These are phyloP conservation scores for Sinocyclocheilus maitianheensis DNA, from an alignment of 2,113 vertebrate genomes.

Conservation along the genomic window DNA sequence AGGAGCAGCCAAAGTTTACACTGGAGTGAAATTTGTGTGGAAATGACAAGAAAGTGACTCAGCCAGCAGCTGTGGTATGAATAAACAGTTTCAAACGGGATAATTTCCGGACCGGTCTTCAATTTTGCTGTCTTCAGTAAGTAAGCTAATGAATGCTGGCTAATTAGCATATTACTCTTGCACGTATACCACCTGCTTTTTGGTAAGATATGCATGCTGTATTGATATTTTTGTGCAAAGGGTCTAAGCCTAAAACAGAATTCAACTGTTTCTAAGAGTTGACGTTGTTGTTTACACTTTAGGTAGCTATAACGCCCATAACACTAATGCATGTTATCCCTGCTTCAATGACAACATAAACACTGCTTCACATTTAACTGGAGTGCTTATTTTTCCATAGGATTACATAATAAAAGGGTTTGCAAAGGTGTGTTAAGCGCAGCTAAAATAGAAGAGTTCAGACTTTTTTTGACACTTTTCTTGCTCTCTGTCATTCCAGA, in stretches of 20 bases:
- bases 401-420: not conserved
- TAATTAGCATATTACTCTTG: conserved; percentile 5
- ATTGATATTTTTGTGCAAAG: not conserved
- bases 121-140: conserved; percentile 14
- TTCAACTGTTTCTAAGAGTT: not conserved
- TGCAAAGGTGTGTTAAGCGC: not conserved
- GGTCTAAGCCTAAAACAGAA: not conserved
- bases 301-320: not conserved
- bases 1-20: conserved; percentile 37
- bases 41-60: not conserved
- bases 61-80: not conserved
- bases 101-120: not conserved
- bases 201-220: not conserved
- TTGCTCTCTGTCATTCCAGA: not conserved
- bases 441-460: not conserved
- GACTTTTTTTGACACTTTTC: not conserved
- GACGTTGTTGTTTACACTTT: conserved; percentile 4
- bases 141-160: conserved; percentile 17
- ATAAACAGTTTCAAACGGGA: not conserved
- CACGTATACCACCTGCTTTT: not conserved
- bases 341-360: not conserved
- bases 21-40: not conserved
- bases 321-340: not conserved
- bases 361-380: not conserved
- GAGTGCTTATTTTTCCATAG: not conserved